These are phyloP conservation scores for Lineus longissimus DNA, from an alignment of 1,140 invertebrate genomes.

Conservation along the genomic window DNA sequence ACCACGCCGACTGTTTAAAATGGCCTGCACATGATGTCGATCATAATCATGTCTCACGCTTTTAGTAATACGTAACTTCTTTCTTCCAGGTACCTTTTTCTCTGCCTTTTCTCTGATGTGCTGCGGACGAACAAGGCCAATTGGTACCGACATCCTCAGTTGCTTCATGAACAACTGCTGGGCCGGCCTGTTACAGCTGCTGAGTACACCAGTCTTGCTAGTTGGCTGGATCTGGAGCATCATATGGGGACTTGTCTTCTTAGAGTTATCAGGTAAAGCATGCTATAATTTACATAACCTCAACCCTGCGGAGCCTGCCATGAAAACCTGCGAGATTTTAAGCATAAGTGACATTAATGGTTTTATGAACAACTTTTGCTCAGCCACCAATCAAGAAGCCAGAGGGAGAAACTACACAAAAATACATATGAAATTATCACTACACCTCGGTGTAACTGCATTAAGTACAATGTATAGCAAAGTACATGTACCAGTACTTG, in stretches of 20 bases:
- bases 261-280: conserved; percentile 53
- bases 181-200: conserved; percentile 53
- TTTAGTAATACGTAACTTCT: neutral
- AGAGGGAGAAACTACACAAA: no score
- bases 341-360: neutral
- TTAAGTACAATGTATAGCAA: no score
- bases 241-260: conserved; percentile 56
- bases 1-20: no score
- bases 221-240: conserved; percentile 61
- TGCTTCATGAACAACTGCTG: conserved; percentile 42
- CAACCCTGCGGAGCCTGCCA: neutral
- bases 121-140: conserved; percentile 32
- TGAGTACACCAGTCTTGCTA: conserved; percentile 54
- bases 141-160: conserved; percentile 25
- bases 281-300: neutral
- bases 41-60: no score
- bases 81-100: conserved; percentile 43
- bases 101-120: conserved; percentile 42
- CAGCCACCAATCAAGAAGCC: no score
- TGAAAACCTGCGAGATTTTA: neutral
- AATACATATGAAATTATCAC: no score
- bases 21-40: no score
- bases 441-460: no score
- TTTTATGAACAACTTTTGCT: neutral
- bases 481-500: no score